Conservation (phyloP, 2,797 vertebrate genomes). For the Sebastes hubbsi region DNA sequence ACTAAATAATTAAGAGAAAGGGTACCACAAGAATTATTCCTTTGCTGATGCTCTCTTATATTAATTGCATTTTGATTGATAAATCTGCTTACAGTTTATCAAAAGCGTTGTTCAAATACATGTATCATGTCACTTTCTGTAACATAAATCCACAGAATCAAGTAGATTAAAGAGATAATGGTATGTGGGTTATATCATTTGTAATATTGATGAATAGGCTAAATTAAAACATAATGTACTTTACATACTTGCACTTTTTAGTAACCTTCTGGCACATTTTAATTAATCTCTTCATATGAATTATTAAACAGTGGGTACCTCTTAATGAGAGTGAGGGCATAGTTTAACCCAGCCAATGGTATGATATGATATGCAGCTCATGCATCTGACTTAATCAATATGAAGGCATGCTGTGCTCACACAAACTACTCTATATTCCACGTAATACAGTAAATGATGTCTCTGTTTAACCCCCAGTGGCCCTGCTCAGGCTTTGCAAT, state of each 20-base stretch:
- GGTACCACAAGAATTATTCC: background rate
- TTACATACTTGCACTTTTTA: conserved; percentile 12
- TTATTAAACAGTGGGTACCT: conserved; percentile 24
- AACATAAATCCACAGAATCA: background rate
- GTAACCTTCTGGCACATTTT: conserved; percentile 18
- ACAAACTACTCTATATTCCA: conserved; percentile 8
- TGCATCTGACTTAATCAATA: conserved; percentile 19
- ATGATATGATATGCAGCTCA: conserved; percentile 24
- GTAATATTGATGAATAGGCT: conserved; percentile 3
- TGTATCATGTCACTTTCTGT: background rate
- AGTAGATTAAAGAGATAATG: background rate
- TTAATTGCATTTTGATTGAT: background rate
- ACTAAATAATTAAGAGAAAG: background rate
- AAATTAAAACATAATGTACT: conserved; percentile 6
- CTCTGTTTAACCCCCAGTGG: conserved; percentile 22
- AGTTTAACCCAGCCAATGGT: conserved; percentile 6
- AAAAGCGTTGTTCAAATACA: background rate
- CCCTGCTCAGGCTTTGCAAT: background rate
- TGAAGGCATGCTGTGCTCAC: conserved; percentile 1
- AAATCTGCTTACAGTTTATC: background rate
- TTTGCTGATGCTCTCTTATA: background rate
- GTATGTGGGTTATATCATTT: background rate
- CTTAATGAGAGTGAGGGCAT: conserved; percentile 12
- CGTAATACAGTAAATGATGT: conserved; percentile 5
- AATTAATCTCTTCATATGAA: conserved; percentile 41